A percentile compares a stretch with the other conserved stretches of the same genome.
phyloP scores from a whole-genome alignment of 2,113 vertebrate genomes.

The Procavia capensis region DNA sequence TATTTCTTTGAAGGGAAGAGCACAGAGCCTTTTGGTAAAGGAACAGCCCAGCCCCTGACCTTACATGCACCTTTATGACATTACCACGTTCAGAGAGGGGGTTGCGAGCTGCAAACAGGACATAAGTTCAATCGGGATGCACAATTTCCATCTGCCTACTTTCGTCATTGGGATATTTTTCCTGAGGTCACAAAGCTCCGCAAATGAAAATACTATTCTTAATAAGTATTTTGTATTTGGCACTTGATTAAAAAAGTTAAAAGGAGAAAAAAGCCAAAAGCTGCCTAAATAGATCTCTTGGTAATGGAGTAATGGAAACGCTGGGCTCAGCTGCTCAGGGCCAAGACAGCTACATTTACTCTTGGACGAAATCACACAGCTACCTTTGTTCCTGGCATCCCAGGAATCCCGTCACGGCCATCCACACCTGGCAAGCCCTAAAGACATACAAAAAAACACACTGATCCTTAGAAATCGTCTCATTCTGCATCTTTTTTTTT shows the following conservation, averaged over 20 bases:
- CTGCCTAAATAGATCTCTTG: neutral
- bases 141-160: neutral
- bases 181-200: constrained; percentile 14
- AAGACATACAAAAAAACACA: constrained; percentile 58
- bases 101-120: neutral
- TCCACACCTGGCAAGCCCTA: constrained; percentile 96
- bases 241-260: constrained; percentile 35
- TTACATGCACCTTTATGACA: neutral
- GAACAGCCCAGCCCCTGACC: neutral
- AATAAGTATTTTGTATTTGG: constrained; percentile 40
- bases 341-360: neutral
- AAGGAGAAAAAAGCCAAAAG: neutral
- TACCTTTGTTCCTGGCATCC: constrained; percentile 97
- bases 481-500: neutral
- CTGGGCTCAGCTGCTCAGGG: neutral
- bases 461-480: neutral
- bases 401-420: constrained; percentile 96
- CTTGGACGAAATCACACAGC: neutral
- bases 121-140: constrained; percentile 45
- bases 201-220: constrained; percentile 15
- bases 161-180: constrained; percentile 6
- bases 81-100: neutral
- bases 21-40: neutral
- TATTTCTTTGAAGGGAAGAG: neutral
- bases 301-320: neutral